Conservation (phyloP, 2,113 vertebrate species). For the Microtus ochrogaster region DNA sequence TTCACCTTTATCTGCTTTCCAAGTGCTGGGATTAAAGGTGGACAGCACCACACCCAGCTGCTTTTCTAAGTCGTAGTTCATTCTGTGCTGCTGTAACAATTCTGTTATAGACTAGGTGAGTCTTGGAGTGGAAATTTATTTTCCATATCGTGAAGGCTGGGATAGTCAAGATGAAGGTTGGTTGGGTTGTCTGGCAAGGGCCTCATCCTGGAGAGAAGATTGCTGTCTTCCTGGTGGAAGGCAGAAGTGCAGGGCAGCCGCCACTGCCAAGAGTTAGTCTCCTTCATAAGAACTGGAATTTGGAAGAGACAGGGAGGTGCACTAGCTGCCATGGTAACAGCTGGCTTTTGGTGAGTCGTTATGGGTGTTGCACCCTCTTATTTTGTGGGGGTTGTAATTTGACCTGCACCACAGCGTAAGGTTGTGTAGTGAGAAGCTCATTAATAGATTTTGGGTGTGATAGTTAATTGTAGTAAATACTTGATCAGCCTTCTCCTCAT, state of each 20-base stretch:
- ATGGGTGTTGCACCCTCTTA: not conserved
- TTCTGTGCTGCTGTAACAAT: not conserved
- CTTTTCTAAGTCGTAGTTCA: not conserved
- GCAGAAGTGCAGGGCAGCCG: not conserved
- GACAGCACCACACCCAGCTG: not conserved
- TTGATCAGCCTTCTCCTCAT: constrained; percentile 12
- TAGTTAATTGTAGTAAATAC: not conserved
- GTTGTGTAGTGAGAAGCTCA: not conserved
- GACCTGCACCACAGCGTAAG: not conserved
- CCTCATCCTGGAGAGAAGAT: not conserved
- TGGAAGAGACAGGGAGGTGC: not conserved
- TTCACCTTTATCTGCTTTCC: not conserved
- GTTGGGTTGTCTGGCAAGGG: not conserved
- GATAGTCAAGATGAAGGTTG: not conserved
- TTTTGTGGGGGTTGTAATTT: not conserved
- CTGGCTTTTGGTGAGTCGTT: not conserved
- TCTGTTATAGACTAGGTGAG: not conserved
- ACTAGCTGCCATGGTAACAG: too few species aligned
- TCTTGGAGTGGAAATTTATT: not conserved
- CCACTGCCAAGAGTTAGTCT: not conserved
- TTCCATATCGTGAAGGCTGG: not conserved
- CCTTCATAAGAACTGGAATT: not conserved
- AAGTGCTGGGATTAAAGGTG: not conserved
- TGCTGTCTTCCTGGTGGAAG: not conserved
- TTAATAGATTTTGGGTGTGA: not conserved